phyloP scores from a whole-genome alignment of 2,888 invertebrate genomes.

The Mantis religiosa region DNA sequence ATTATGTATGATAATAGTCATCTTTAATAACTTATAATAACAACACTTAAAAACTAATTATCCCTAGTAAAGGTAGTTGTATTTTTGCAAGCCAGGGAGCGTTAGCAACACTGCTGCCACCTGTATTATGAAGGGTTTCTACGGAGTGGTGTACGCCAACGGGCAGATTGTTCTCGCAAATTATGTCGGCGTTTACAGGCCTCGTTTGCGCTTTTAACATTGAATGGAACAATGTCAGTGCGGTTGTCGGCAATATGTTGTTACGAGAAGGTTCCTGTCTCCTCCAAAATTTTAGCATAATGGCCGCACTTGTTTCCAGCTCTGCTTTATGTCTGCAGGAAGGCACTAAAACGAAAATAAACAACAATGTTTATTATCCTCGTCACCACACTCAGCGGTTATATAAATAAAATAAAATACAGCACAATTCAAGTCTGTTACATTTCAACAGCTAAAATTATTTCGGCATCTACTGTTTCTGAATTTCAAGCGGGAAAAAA shows the following conservation, averaged over 20 bases:
- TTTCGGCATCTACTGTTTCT: not conserved
- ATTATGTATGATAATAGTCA: no score
- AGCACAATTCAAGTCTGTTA: not conserved
- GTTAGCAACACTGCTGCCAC: not conserved
- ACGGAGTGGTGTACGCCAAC: not conserved
- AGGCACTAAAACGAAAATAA: not conserved
- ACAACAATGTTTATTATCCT: not conserved
- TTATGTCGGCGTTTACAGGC: not conserved
- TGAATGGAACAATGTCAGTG: not conserved
- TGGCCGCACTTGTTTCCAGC: not conserved
- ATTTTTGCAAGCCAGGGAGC: not conserved
- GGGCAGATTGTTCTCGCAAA: not conserved
- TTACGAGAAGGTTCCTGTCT: not conserved
- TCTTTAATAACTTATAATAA: no score
- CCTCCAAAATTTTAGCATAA: not conserved
- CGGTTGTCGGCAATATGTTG: not conserved
- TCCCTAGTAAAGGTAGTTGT: no score
- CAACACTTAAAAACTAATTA: no score
- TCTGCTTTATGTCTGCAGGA: not conserved
- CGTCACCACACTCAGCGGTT: not conserved
- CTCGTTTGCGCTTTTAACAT: not conserved
- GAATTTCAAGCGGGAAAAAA: not conserved
- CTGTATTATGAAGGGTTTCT: not conserved
- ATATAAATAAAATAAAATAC: not conserved
- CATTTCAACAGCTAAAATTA: not conserved